Evolutionary conservation across 1,140 invertebrate species (phyloP).

Genomic region (Saccostrea glomerata): DNA sequence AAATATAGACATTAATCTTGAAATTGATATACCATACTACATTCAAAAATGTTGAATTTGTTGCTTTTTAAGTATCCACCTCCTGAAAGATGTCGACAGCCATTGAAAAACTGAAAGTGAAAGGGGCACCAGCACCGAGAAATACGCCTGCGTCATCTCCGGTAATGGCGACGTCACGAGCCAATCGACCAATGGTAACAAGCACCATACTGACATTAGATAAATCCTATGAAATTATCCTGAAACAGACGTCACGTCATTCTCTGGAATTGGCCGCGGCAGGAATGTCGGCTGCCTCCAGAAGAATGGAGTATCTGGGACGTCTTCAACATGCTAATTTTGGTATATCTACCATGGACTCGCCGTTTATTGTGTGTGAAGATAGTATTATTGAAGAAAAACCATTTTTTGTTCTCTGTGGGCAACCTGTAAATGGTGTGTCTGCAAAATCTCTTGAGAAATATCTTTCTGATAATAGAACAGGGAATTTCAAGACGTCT

Average conservation of each 20-base stretch:
- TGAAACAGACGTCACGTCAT: constrained; percentile 47
- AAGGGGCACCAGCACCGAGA: constrained; percentile 53
- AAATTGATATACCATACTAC: no score
- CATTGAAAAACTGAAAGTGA: constrained; percentile 52
- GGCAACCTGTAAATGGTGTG: constrained; percentile 50
- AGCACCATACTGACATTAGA: constrained; percentile 49
- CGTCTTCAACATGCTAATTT: constrained; percentile 55
- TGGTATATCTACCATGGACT: constrained; percentile 58
- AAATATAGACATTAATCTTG: no score
- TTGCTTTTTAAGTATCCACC: neutral
- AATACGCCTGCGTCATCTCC: constrained; percentile 52
- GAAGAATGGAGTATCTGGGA: constrained; percentile 49
- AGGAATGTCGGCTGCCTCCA: constrained; percentile 28
- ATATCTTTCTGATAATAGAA: constrained; percentile 52
- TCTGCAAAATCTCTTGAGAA: constrained; percentile 52
- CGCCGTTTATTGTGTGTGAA: constrained; percentile 44
- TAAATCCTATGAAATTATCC: constrained; percentile 54
- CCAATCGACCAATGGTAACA: constrained; percentile 41
- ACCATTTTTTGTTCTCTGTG: constrained; percentile 56
- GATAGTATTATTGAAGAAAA: constrained; percentile 43
- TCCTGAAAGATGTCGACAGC: constrained; percentile 36
- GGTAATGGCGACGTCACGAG: constrained; percentile 48
- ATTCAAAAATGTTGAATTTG: no score
- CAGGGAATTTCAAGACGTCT: constrained; percentile 58
- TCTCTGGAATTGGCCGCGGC: constrained; percentile 41